phyloP scores from a whole-genome alignment of 2,113 vertebrate species.

The Coryphaenoides rupestris region DNA sequence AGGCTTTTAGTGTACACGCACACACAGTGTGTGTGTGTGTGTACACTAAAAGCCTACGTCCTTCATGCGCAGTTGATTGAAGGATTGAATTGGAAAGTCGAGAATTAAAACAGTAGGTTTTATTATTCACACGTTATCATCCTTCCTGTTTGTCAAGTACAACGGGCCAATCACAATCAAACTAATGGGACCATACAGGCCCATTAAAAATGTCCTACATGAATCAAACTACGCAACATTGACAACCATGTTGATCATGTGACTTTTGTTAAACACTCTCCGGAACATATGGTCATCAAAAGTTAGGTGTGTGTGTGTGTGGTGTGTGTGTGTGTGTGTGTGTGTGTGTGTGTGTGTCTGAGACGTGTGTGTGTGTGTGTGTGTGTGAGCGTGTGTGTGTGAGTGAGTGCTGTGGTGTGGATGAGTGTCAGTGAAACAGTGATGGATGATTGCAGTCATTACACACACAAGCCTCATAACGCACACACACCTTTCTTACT shows the following conservation, averaged over 20 bases:
- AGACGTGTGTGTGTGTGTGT: constrained; percentile 15
- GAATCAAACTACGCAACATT: too few species aligned
- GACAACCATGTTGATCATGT: constrained; percentile 16
- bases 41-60: too few species aligned
- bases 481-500: background rate
- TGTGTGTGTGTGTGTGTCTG: constrained; percentile 37
- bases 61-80: constrained; percentile 50
- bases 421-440: constrained; percentile 19
- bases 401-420: constrained; percentile 10
- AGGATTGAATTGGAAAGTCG: constrained; percentile 50
- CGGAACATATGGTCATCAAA: too few species aligned
- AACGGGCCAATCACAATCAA: constrained; percentile 65
- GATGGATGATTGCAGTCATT: constrained; percentile 37
- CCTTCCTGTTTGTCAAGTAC: constrained; percentile 46
- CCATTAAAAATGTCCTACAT: constrained; percentile 54
- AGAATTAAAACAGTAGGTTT: constrained; percentile 62
- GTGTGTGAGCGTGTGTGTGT: constrained; percentile 8
- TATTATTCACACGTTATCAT: too few species aligned
- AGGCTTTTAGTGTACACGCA: too few species aligned
- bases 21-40: too few species aligned
- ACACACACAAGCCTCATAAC: constrained; percentile 29
- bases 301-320: too few species aligned
- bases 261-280: background rate
- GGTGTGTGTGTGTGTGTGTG: too few species aligned
- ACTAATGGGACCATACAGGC: constrained; percentile 68